A percentile compares a stretch with the other conserved stretches of the same genome.
Conservation (phyloP, 2,113 vertebrate species). For the Tetrao urogallus region DNA sequence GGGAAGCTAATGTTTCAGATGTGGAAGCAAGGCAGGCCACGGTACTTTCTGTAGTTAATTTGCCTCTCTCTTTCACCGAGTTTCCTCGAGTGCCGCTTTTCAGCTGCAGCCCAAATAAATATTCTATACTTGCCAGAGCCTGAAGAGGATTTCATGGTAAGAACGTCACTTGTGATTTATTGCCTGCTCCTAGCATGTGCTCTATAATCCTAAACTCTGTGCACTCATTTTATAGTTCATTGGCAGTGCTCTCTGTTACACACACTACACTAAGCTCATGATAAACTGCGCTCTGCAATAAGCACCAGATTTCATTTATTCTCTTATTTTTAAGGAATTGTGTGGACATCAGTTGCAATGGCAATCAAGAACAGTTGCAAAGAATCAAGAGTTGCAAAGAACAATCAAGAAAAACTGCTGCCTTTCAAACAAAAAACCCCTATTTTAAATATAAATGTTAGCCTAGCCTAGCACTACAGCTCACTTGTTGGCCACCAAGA, state of each 20-base stretch:
- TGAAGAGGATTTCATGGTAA: constrained; percentile 48
- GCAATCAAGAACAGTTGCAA: no score
- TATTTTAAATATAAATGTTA: not conserved
- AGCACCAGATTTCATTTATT: not conserved
- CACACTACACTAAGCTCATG: not conserved
- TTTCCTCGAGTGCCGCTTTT: not conserved
- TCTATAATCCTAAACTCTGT: constrained; percentile 10
- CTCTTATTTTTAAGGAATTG: not conserved
- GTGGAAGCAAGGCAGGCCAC: not conserved
- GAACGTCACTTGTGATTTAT: constrained; percentile 62
- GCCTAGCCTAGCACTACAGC: not conserved
- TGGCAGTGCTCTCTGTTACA: not conserved
- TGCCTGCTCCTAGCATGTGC: constrained; percentile 11
- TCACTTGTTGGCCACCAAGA: not conserved
- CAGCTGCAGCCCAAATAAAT: constrained; percentile 28
- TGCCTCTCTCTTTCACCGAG: not conserved
- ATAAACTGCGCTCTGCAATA: not conserved
- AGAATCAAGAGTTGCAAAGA: not conserved
- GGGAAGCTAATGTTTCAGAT: constrained; percentile 23
- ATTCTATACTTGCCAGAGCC: not conserved
- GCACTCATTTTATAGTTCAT: constrained; percentile 12
- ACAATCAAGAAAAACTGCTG: not conserved
- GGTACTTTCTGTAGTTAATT: not conserved
- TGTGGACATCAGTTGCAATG: not conserved
- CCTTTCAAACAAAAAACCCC: not conserved